A percentile compares a stretch with the other conserved stretches of the same genome.
Conservation (phyloP, 2,113 vertebrate species). For the Podarcis raffonei region DNA sequence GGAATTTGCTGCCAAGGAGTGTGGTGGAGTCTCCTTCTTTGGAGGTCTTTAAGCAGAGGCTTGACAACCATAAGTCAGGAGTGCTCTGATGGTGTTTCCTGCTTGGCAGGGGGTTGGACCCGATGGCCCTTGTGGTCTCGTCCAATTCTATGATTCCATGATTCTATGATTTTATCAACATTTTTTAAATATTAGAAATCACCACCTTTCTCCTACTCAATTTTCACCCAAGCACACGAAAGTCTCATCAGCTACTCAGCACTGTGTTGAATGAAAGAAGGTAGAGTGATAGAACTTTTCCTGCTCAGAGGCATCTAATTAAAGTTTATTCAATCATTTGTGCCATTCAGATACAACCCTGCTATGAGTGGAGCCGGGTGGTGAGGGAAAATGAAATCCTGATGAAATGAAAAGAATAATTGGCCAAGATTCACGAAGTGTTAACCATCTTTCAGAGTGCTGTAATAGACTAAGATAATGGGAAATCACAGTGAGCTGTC, state of each 20-base stretch:
- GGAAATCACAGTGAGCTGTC: constrained; percentile 17
- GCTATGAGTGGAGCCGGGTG: neutral
- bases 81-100: too few relatives aligned
- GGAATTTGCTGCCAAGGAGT: too few relatives aligned
- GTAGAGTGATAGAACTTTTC: constrained; percentile 28
- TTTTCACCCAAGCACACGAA: constrained; percentile 12
- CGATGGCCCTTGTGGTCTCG: too few relatives aligned
- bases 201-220: neutral
- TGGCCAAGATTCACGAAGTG: constrained; percentile 39
- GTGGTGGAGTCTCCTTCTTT: too few relatives aligned
- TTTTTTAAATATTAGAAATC: neutral
- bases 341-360: constrained; percentile 32
- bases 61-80: too few relatives aligned
- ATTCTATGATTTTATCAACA: neutral
- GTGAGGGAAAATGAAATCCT: constrained; percentile 44
- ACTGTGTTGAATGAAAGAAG: constrained; percentile 46
- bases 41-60: too few relatives aligned
- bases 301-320: constrained; percentile 52
- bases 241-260: constrained; percentile 18
- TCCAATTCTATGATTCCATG: too few relatives aligned
- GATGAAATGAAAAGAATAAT: constrained; percentile 36
- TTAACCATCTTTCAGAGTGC: constrained; percentile 46
- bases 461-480: constrained; percentile 43
- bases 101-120: too few relatives aligned
- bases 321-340: constrained; percentile 50